Evolutionary conservation across 2,113 vertebrate species (phyloP).

Genomic region (Oreochromis spilurus): DNA sequence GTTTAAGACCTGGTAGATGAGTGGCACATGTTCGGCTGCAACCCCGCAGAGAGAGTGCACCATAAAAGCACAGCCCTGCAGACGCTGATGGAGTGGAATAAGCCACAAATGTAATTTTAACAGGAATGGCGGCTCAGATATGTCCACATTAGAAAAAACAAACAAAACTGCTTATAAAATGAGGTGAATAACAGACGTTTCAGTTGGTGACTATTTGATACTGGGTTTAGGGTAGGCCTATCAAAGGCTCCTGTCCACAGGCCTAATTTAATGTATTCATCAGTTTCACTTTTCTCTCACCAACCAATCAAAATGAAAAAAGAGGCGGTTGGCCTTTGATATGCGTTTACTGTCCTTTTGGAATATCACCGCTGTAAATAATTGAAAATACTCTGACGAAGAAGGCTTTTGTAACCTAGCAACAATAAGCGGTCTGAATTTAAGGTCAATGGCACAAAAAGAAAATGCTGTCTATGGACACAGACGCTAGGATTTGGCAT

Average conservation of each 20-base stretch:
- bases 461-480: not conserved
- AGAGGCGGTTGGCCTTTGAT: not conserved
- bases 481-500: not conserved
- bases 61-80: not conserved
- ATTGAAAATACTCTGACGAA: not conserved
- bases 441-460: not conserved
- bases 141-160: not conserved
- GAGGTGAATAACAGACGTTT: not conserved
- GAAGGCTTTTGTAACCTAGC: not conserved
- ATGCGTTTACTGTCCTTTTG: not conserved
- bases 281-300: not conserved
- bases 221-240: not conserved
- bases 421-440: not conserved
- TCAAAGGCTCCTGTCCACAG: not conserved
- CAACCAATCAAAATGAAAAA: not conserved
- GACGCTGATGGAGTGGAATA: not conserved
- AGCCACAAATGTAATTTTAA: not conserved
- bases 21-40: slow-evolving; percentile 21
- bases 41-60: not conserved
- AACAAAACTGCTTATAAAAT: not conserved
- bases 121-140: not conserved
- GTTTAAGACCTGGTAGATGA: slow-evolving; percentile 14
- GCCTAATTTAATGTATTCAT: not conserved
- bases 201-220: not conserved
- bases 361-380: not conserved